Conservation (phyloP, 2,797 vertebrate species). For the Cuniculus paca region DNA sequence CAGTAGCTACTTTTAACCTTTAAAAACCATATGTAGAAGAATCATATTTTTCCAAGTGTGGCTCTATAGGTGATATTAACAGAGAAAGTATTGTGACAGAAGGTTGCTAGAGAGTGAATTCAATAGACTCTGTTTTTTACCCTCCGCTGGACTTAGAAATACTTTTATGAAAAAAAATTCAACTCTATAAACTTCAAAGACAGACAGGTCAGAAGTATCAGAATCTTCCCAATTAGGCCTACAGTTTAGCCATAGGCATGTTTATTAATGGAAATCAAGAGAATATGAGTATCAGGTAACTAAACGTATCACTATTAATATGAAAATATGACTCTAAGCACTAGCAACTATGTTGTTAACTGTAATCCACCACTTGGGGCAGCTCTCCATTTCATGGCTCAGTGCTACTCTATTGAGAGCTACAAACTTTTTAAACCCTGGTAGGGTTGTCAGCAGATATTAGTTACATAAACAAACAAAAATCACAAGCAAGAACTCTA, state of each 20-base stretch:
- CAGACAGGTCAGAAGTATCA: background rate
- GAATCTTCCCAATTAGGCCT: background rate
- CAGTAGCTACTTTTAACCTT: conserved; percentile 10
- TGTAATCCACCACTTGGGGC: background rate
- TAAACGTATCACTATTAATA: conserved; percentile 15
- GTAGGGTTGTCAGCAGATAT: background rate
- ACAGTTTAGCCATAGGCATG: background rate
- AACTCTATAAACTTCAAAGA: conserved; percentile 18
- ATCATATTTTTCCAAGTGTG: background rate
- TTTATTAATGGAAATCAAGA: conserved; percentile 14
- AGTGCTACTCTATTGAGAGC: background rate
- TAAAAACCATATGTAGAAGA: background rate
- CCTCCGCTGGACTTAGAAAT: background rate
- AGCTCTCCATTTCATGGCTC: background rate
- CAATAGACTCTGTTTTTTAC: background rate
- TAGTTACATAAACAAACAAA: background rate
- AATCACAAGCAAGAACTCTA: background rate
- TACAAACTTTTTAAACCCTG: background rate
- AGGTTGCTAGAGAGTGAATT: background rate
- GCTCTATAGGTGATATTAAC: background rate
- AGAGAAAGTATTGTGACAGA: background rate
- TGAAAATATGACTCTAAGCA: conserved; percentile 17
- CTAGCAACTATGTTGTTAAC: background rate
- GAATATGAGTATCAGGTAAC: background rate
- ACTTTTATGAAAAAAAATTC: background rate